Percentiles rank a stretch among this genome's conserved stretches.
These are phyloP conservation scores for Trachelus tabidus DNA, from an alignment of 2,888 invertebrate species.

Conservation along the genomic window DNA sequence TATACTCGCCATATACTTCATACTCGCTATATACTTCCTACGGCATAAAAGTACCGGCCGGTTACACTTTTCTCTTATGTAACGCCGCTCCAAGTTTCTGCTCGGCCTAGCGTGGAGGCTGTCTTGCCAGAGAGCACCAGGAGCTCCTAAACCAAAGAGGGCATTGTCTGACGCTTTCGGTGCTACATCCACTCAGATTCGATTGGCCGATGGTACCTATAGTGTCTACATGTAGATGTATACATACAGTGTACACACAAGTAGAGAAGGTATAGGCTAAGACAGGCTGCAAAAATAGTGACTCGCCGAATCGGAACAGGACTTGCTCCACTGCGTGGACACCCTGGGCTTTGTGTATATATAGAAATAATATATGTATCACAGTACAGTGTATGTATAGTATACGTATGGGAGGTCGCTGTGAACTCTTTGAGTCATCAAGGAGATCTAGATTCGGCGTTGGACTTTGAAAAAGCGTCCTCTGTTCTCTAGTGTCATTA, in stretches of 20 bases:
- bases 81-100: slow-evolving; percentile 51
- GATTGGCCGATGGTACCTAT: neutral
- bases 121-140: neutral
- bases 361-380: neutral
- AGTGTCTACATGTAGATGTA: neutral
- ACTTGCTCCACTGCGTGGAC: neutral
- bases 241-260: neutral
- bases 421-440: neutral
- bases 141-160: slow-evolving; percentile 1
- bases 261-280: neutral
- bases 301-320: neutral
- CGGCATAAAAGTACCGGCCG: slow-evolving; percentile 21
- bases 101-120: slow-evolving; percentile 52
- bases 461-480: neutral
- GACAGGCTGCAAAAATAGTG: neutral
- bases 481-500: neutral
- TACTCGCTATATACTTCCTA: neutral
- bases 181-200: neutral
- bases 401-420: neutral
- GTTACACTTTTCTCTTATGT: slow-evolving; percentile 50
- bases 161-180: slow-evolving; percentile 6
- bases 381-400: neutral
- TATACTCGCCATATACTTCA: neutral
- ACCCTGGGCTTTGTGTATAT: neutral
- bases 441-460: neutral